Evolutionary conservation across 2,113 vertebrate genomes (phyloP), one percentile per base, ranked within the genome.

Genomic region (Perca flavescens): DNA sequence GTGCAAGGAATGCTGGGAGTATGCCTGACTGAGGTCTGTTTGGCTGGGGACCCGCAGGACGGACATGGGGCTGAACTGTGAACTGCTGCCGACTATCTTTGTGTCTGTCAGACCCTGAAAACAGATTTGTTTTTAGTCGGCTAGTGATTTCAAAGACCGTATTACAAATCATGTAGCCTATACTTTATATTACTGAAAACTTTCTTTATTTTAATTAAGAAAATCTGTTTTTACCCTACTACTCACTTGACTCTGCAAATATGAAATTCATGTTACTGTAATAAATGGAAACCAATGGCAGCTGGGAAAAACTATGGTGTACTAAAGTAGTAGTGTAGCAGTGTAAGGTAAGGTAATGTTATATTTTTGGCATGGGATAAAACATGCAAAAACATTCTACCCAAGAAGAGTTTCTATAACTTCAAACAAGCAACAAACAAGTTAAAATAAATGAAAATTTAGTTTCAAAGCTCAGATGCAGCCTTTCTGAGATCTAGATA

Each of bases 51-150:
- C 89, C 0, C 93, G 90, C 1, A 96, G 80, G 4, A 96, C 93
- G 0, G 96, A 92, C 12, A 94, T 61, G 0, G 94, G 94, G 76
- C 95, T 96, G 4, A 86, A 66, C 5, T 93, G 95, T 3, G 96
- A 96, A 25, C 92, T 91, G 22, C 85, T 67, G 69, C 84, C 83
- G 0, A 94, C 89, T 11, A 97, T 95, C 94, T 96, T 98, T 0
- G 96, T 97, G 68, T 98, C 97, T 0, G 91, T 82, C 73, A 97
- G 77, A 61, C 97, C 97, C 98, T 99, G 83, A 0, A 17, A 84
- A 74, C 50, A 64, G 67, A 25, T 50, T 58, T 54, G 6, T 53
- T 49, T 40, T 46, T 52, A 73, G 47, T 65, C 4, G 70, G 22
- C 70, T 14, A 36, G 9, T 49, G 43, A 69, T 25, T 61, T 43